Evolutionary conservation across 2,113 vertebrate genomes (phyloP).

Genomic region (Stegastes partitus): DNA sequence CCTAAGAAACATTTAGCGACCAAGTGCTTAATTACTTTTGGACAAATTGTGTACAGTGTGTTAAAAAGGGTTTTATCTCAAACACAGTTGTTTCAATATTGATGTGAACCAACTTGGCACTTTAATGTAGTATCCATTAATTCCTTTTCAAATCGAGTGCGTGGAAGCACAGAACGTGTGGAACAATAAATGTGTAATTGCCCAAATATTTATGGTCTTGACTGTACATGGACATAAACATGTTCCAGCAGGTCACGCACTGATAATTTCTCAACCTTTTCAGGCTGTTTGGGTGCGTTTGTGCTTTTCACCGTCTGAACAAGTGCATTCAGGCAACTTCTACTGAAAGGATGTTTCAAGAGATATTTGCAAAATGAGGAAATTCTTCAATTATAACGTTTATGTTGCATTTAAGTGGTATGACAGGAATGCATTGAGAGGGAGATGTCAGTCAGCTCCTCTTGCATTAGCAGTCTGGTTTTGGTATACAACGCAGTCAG

Average conservation of each 20-base stretch:
- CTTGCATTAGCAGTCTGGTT: constrained; percentile 37
- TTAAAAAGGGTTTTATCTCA: background rate
- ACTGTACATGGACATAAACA: background rate
- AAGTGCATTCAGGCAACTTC: too few species aligned
- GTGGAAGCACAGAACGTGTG: background rate
- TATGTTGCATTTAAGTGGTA: constrained; percentile 13
- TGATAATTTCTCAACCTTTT: too few species aligned
- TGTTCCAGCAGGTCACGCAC: too few species aligned
- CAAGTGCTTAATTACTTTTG: constrained; percentile 4
- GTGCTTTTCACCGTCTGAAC: too few species aligned
- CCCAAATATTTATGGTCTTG: background rate
- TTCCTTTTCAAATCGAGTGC: background rate
- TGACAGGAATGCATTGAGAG: background rate
- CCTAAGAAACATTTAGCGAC: background rate
- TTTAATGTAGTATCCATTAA: background rate
- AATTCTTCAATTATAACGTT: constrained; percentile 22
- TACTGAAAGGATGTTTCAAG: too few species aligned
- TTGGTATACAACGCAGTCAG: constrained; percentile 29
- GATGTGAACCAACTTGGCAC: background rate
- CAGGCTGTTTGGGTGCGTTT: too few species aligned
- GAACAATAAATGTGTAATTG: background rate
- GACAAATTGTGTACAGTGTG: background rate
- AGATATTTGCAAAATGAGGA: background rate
- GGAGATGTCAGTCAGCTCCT: constrained; percentile 33
- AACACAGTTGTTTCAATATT: background rate